Base-by-base conservation (phyloP, 2,888 invertebrate genomes). In the Cynaeus angustus region DNA sequence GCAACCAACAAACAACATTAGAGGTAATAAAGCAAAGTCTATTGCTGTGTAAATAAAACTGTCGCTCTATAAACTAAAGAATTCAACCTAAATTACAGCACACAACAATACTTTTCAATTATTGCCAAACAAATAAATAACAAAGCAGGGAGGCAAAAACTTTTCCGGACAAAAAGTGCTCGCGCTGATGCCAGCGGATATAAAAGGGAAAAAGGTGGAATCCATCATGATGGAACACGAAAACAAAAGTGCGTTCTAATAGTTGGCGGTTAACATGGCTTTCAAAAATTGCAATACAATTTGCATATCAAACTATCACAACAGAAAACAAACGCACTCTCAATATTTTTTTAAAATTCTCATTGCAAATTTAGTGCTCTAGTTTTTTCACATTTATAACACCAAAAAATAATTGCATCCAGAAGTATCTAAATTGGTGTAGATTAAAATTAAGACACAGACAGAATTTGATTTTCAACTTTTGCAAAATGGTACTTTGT, bases 51-150 rank as follows among this genome's bases (percentile, higher is more conserved):
- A 72, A 68, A 72, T 67, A 72, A 67, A 70, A 66, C 59, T 65
- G 70, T 55, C 70, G 70, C 66, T 56, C 62, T 68, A 72, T 72
- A 66, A 72, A 71, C 61, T 70, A 59, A 71, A 66, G 70, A 72
- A 71, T 70, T 66, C 69, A 53, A 69, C 64, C 67, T 69, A 67
- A 65, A 73, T 71, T 68, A 72, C 68, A 26, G 53, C 68, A 13
- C 46, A 30, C 50, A 66, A 68, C 71, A 67, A 71, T 71, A 69
- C 69, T 71, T 73, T 73, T 71, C 73, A 67, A 71, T 71, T 73
- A 73, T 70, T 70, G 53, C 68, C 66, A 66, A 66, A 66, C 70
- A 66, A 66, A 70, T 66, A 66, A 66, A 70, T 70, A 70, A 70
- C 70, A 64, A 64, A 68, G 56, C 67, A 52, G 68, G 72, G 66